phyloP scores from a whole-genome alignment of 1,140 invertebrate species.

The Bilobella aurantiaca region DNA sequence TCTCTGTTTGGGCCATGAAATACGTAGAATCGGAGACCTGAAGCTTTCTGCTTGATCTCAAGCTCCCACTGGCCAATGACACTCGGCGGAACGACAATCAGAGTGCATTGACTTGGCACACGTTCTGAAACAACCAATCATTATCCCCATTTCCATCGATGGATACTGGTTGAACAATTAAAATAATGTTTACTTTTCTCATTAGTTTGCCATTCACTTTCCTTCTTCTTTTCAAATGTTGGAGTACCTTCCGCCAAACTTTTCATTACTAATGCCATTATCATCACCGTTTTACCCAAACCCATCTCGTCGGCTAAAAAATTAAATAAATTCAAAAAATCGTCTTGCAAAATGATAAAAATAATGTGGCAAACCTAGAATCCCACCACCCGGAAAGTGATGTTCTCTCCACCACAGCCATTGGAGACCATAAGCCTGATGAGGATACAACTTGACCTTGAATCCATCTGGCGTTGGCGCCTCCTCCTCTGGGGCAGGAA shows the following conservation, averaged over 20 bases:
- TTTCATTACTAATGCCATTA: constrained; percentile 67
- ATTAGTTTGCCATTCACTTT: constrained; percentile 33
- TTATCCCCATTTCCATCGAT: too few relatives aligned
- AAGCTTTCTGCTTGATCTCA: constrained; percentile 60
- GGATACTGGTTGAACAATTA: constrained; percentile 39
- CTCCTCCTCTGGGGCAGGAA: constrained; percentile 38
- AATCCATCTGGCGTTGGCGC: constrained; percentile 54
- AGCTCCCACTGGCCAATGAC: constrained; percentile 73
- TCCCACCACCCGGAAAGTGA: constrained; percentile 69
- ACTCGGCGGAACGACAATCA: constrained; percentile 81
- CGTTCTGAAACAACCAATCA: constrained; percentile 15
- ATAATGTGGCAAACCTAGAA: constrained; percentile 45
- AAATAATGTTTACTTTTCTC: constrained; percentile 33
- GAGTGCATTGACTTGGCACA: constrained; percentile 52
- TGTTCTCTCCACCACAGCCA: constrained; percentile 84
- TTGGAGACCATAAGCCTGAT: constrained; percentile 73
- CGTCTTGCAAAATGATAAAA: neutral
- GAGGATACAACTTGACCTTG: constrained; percentile 61
- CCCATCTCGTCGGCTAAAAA: constrained; percentile 85
- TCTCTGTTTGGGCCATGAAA: constrained; percentile 74
- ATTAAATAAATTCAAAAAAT: constrained; percentile 22
- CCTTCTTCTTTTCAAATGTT: constrained; percentile 35
- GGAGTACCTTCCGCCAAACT: neutral
- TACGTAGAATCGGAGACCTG: constrained; percentile 52
- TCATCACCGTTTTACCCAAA: constrained; percentile 80